Base-by-base conservation (phyloP, 2,113 vertebrate species). In the Etheostoma cragini region DNA sequence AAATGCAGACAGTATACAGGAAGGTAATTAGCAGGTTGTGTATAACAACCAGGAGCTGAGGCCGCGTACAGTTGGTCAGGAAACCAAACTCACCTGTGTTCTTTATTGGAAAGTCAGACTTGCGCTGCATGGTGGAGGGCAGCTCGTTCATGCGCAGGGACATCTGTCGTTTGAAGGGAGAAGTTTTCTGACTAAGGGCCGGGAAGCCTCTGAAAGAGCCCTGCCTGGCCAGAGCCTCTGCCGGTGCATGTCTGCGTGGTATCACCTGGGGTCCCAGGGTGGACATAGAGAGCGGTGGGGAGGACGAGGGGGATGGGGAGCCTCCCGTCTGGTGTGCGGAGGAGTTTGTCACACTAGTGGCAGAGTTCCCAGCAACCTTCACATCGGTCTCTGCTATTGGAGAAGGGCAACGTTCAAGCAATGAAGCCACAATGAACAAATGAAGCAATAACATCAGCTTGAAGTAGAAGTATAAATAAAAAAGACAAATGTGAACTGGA, bases 141-240 rank as follows among this genome's bases (percentile, higher is more conserved):
- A 99, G 93, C 85, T 99, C 98, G 47, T 98, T 99, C 93, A 98
- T 98, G 88, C 98, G 95, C 83, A 99, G 94, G 0, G 98, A 99
- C 62, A 98, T 89, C 72, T 99, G 97, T 13, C 98, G 95, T 83
- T 99, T 99, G 92, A 99, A 99, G 80, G 98, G 98, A 62, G 98
- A 99, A 38, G 97, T 99, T 94, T 99, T 99, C 93, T 99, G 97
- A 90, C 97, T 98, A 53, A 99, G 98, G 50, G 93, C 97, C 0
- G 98, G 98, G 93, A 99, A 99, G 80, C 97, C 98, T 63, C 96
- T 94, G 95, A 99, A 99, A 54, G 98, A 99, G 45, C 98, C 97
- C 94, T 99, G 98, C 38, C 98, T 94, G 83, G 97, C 97, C 49
- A 99, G 96, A 2, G 97, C 97, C 61, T 99, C 98, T 50, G 97